phyloP scores from a whole-genome alignment of 1,140 invertebrate species.

The Calliopsis andreniformis region DNA sequence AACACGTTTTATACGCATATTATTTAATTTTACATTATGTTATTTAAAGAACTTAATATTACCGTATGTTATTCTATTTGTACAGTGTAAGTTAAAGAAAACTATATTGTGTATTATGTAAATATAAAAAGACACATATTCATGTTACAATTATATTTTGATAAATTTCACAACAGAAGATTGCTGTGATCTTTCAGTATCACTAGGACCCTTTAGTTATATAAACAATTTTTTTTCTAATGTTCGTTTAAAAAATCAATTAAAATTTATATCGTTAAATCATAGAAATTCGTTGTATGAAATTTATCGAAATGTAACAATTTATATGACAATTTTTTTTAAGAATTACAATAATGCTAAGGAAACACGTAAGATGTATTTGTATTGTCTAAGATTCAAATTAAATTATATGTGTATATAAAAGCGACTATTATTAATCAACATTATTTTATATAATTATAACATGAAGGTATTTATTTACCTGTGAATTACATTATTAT shows the following conservation, averaged over 20 bases:
- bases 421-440: constrained; percentile 50
- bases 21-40: constrained; percentile 45
- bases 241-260: not conserved
- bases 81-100: constrained; percentile 56
- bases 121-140: constrained; percentile 38
- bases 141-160: constrained; percentile 22
- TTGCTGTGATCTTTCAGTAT: constrained; percentile 16
- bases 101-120: constrained; percentile 57
- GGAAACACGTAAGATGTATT: constrained; percentile 56
- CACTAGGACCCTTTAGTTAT: not conserved
- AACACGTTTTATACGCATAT: not conserved
- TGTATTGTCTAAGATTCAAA: constrained; percentile 57
- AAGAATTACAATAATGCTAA: constrained; percentile 46
- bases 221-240: not conserved
- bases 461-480: constrained; percentile 41
- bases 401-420: constrained; percentile 64
- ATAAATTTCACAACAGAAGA: constrained; percentile 34
- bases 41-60: constrained; percentile 48
- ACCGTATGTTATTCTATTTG: constrained; percentile 41
- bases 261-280: constrained; percentile 2
- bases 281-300: constrained; percentile 4
- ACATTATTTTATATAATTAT: constrained; percentile 58
- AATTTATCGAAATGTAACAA: constrained; percentile 29
- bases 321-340: constrained; percentile 34
- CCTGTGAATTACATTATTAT: constrained; percentile 43